Percentiles rank a stretch among this genome's conserved stretches.
Conservation (phyloP, 1,140 invertebrate species). For the Eriosoma lanigerum region DNA sequence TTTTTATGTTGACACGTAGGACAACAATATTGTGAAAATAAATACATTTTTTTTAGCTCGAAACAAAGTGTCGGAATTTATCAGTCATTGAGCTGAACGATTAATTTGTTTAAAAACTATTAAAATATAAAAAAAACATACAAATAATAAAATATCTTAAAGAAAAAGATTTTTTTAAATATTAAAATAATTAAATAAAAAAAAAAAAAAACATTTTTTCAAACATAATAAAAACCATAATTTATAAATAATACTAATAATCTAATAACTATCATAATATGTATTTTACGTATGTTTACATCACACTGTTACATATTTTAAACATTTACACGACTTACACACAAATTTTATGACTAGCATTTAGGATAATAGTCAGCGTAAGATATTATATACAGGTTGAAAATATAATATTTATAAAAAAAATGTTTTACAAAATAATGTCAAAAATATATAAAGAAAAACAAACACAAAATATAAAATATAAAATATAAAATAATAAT, state of each 20-base stretch:
- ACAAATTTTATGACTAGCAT: constrained; percentile 47
- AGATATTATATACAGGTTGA: constrained; percentile 29
- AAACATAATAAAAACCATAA: constrained; percentile 1
- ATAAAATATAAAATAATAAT: too few species aligned
- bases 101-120: constrained; percentile 4
- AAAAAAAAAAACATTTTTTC: constrained; percentile 23
- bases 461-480: constrained; percentile 9
- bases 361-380: constrained; percentile 47
- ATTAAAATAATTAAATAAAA: constrained; percentile 29
- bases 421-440: constrained; percentile 22
- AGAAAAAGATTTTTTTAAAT: constrained; percentile 16
- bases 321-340: constrained; percentile 27
- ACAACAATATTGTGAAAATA: background rate
- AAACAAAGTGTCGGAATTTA: constrained; percentile 13
- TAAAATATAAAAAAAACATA: constrained; percentile 14
- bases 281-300: constrained; percentile 7
- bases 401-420: constrained; percentile 17
- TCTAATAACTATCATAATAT: constrained; percentile 30
- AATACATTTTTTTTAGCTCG: background rate
- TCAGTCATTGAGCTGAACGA: constrained; percentile 37
- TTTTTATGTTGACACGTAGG: constrained; percentile 4
- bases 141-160: constrained; percentile 35
- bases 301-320: constrained; percentile 38
- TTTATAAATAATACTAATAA: constrained; percentile 14
- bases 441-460: background rate